These are phyloP conservation scores for Stichopus chloronotus DNA, from an alignment of 35 echinoderm and acorn worm genomes.

Conservation along the genomic window DNA sequence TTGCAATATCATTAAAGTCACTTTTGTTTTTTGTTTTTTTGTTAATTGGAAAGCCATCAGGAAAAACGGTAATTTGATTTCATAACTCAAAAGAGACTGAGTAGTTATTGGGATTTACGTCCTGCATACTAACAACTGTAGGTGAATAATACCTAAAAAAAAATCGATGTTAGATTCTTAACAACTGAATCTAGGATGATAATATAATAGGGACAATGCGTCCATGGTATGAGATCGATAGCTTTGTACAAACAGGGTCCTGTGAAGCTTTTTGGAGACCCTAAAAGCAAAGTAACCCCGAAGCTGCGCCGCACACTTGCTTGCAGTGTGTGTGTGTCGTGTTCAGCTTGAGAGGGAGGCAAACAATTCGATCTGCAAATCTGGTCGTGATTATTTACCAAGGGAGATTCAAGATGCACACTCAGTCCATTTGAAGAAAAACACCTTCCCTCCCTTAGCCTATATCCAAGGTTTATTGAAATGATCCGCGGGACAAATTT, in stretches of 20 bases:
- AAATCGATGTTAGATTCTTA: background rate
- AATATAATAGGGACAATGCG: background rate
- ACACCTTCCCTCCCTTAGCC: background rate
- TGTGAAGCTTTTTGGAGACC: background rate
- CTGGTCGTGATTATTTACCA: background rate
- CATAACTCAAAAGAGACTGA: background rate
- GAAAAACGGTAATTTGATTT: too few relatives aligned
- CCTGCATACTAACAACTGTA: too few relatives aligned
- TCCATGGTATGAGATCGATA: background rate
- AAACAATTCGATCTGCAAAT: background rate
- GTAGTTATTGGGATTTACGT: background rate
- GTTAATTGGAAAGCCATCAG: too few relatives aligned
- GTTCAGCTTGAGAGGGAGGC: background rate
- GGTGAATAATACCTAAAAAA: background rate
- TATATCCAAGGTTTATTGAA: background rate
- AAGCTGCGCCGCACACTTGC: background rate
- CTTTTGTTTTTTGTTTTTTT: too few relatives aligned
- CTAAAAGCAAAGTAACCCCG: background rate
- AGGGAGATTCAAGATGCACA: background rate
- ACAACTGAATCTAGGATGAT: background rate
- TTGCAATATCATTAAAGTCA: too few relatives aligned
- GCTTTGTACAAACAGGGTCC: background rate
- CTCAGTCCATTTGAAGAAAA: background rate
- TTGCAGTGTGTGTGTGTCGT: background rate
- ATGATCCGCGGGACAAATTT: background rate